phyloP scores from a whole-genome alignment of 2,888 invertebrate species.

The Ryuthela nishihirai region DNA sequence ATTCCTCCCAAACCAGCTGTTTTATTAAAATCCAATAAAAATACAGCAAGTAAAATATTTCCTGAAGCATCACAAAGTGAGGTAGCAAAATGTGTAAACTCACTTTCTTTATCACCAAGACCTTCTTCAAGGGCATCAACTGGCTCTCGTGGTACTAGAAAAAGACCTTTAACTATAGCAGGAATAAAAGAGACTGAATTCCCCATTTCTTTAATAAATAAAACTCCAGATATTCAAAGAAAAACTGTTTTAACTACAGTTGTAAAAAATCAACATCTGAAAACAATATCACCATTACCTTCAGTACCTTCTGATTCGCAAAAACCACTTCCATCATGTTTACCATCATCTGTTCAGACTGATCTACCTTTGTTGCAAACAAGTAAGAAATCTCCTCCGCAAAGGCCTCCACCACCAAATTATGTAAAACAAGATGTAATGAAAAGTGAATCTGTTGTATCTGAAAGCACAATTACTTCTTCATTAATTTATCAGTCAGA shows the following conservation, averaged over 20 bases:
- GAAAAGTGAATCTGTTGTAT: too few relatives aligned
- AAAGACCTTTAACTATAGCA: constrained; percentile 21
- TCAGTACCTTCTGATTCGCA: not conserved
- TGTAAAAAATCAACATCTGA: constrained; percentile 25
- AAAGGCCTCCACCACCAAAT: constrained; percentile 26
- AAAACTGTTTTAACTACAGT: constrained; percentile 16
- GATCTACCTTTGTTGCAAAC: not conserved
- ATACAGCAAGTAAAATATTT: not conserved
- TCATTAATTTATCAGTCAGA: too few relatives aligned
- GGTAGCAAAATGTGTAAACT: constrained; percentile 23
- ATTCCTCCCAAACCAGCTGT: constrained; percentile 22
- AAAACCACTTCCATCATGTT: constrained; percentile 24
- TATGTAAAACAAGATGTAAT: too few relatives aligned
- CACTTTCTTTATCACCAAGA: constrained; percentile 28
- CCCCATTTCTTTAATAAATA: constrained; percentile 5
- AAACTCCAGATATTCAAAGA: constrained; percentile 9
- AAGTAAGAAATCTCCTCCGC: not conserved
- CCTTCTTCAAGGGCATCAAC: constrained; percentile 12
- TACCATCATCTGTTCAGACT: not conserved
- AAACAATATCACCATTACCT: constrained; percentile 10
- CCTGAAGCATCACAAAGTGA: not conserved
- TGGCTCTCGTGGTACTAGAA: constrained; percentile 13
- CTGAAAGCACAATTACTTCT: too few relatives aligned
- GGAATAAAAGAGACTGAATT: constrained; percentile 30
- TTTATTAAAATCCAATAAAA: not conserved